A percentile compares a stretch with the other conserved stretches of the same genome.
Conservation (phyloP, 2,888 invertebrate species). For the Acronicta leporina region DNA sequence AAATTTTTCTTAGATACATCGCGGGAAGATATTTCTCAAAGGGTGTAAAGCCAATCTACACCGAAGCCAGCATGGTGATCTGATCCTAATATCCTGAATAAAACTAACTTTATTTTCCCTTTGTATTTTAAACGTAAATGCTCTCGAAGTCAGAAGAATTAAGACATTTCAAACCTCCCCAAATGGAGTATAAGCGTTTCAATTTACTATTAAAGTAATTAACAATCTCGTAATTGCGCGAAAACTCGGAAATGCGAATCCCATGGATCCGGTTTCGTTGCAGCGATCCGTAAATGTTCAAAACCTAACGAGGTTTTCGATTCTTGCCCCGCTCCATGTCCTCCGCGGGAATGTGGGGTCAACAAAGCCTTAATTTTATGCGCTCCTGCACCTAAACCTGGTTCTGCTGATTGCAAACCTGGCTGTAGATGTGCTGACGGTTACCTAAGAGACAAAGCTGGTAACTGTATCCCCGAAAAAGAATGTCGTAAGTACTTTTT, state of each 20-base stretch:
- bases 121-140: too few relatives aligned
- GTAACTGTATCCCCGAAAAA: conserved; percentile 55
- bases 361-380: conserved; percentile 49
- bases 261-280: neutral
- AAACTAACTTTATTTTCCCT: too few relatives aligned
- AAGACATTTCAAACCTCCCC: too few relatives aligned
- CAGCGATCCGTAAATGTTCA: conserved; percentile 38
- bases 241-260: neutral
- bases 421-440: conserved; percentile 58
- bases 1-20: too few relatives aligned
- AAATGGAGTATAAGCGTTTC: too few relatives aligned
- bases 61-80: too few relatives aligned
- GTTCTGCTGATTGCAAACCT: conserved; percentile 46
- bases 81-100: too few relatives aligned
- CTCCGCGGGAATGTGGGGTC: conserved; percentile 55
- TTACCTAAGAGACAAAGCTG: conserved; percentile 50
- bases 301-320: conserved; percentile 57
- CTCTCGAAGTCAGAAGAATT: too few relatives aligned
- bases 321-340: conserved; percentile 54
- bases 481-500: conserved; percentile 58
- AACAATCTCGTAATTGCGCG: too few relatives aligned
- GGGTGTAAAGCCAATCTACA: too few relatives aligned
- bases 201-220: too few relatives aligned
- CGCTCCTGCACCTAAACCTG: conserved; percentile 28
- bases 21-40: too few relatives aligned